Evolutionary conservation across 2,113 vertebrate genomes (phyloP), one percentile per base, ranked within the genome.

Genomic region (Nothoprocta pentlandii): DNA sequence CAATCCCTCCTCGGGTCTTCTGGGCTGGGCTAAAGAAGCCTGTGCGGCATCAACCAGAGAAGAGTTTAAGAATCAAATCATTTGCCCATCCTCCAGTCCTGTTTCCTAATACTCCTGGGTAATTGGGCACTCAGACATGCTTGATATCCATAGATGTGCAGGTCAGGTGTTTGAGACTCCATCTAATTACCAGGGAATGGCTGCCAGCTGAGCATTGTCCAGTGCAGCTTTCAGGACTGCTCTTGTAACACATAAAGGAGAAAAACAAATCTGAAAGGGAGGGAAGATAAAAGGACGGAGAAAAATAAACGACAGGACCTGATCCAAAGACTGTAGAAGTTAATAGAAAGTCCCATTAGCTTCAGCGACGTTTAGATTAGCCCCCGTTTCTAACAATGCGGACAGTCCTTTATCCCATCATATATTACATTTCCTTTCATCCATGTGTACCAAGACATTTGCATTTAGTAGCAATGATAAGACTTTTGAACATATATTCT

Each of bases 261-360:
- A 94, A 96, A 97, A 97, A 97, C 92, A 97, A 97, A 96, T 91
- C 95, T 97, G 96, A 97, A 97, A 97, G 93, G 96, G 81, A 97
- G 76, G 88, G 67, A 83, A 95, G 96, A 97, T 96, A 97, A 96
- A 96, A 97, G 91, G 81, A 77, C 20, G 75, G 80, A 90, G 75
- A 93, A 90, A 95, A 95, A 95, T 89, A 94, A 94, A 96, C 66
- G 62, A 47, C 8, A 85, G 88, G 85, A 88, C 67, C 92, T 86
- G 85, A 92, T 95, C 93, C 94, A 95, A 91, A 96, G 92, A 92
- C 90, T 93, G 93, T 75, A 76, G 83, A 94, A 97, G 92, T 94
- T 94, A 96, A 95, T 97, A 85, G 94, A 86, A 94, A 96, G 80
- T 97, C 87, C 94, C 62, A 87, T 97, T 95, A 93, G 51, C 94